phyloP scores from a whole-genome alignment of 1,140 invertebrate species.

The Gryllus bimaculatus region DNA sequence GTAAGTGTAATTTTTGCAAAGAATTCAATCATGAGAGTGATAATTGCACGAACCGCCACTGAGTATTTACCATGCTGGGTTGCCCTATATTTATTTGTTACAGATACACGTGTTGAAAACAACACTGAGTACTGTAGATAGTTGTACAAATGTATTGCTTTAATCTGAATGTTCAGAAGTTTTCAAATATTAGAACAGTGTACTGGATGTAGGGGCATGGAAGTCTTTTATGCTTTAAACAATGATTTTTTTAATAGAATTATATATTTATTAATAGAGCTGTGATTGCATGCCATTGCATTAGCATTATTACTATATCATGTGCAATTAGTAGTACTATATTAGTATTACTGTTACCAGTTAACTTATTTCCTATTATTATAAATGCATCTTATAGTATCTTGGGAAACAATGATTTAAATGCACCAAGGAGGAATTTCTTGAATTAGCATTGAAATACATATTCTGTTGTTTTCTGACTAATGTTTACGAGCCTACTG shows the following conservation, averaged over 20 bases:
- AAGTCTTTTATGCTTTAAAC: background rate
- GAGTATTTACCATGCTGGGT: background rate
- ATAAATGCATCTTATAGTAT: no score
- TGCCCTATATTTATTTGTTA: background rate
- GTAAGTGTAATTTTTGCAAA: no score
- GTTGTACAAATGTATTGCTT: background rate
- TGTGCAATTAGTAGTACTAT: slow-evolving; percentile 5
- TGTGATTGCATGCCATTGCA: slow-evolving; percentile 3
- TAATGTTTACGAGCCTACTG: no score
- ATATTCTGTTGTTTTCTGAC: no score
- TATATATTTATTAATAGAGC: background rate
- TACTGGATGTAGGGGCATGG: background rate
- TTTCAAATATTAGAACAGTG: background rate
- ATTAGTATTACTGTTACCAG: slow-evolving; percentile 2
- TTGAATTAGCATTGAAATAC: no score
- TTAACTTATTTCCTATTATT: no score
- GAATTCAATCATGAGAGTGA: no score
- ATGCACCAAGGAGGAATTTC: no score
- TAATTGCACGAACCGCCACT: background rate
- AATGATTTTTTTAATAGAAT: background rate
- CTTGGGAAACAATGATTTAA: no score
- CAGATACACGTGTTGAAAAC: background rate
- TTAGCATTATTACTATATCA: background rate
- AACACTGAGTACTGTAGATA: background rate
- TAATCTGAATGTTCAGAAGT: background rate